Base-by-base conservation (phyloP, 35 echinoderm and acorn worm genomes). In the Nesometra sesokonis region DNA sequence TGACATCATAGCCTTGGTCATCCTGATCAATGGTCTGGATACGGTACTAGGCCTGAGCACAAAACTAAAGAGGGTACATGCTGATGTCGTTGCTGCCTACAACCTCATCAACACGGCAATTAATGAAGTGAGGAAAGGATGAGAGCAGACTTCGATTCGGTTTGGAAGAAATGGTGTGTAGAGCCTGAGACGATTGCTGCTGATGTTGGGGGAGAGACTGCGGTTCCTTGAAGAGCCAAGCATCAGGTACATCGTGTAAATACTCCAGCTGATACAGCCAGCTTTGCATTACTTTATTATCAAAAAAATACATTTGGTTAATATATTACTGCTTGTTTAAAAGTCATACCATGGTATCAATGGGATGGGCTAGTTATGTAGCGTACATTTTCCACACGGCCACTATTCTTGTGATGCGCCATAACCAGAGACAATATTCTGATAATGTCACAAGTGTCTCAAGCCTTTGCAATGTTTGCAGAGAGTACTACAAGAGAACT, bases 51-150 rank as follows among this genome's bases (percentile, higher is more conserved):
- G 32, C 19, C 47, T 89, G 21, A 83, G 78, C 29, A 15, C 21
- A 32, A 84, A 89, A 84, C 82, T 84, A 77, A 37, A 84, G 88
- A 89, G 83, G 47, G 84, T 37, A 77, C 38, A 89, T 34, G 33
- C n/a, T 34, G 80, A 89, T 29, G 33, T 88, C 23, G 19, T 40
- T 46, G 34, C 11, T 13, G 79, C 79, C 15, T 88, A 88, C 33
- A 46, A 32, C 29, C 23, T 31, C 35, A 82, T 89, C 37, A 33
- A 89, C 88, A 1, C 31, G n/a, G 79, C 33, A 29, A 88, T 17
- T 32, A 30, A 32, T 34, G 32, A 82, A 23, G 38, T 84, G n/a
- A 32, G n/a, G n/a, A 35, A 84, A 82, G 29, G 27, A 84, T 89
- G 47, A 23, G 88, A 9, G 30, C 33, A 46, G 35, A 89, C 82